A percentile compares a stretch with the other conserved stretches of the same genome.
Conservation (phyloP, 2,113 vertebrate genomes). For the Nerophis ophidion region DNA sequence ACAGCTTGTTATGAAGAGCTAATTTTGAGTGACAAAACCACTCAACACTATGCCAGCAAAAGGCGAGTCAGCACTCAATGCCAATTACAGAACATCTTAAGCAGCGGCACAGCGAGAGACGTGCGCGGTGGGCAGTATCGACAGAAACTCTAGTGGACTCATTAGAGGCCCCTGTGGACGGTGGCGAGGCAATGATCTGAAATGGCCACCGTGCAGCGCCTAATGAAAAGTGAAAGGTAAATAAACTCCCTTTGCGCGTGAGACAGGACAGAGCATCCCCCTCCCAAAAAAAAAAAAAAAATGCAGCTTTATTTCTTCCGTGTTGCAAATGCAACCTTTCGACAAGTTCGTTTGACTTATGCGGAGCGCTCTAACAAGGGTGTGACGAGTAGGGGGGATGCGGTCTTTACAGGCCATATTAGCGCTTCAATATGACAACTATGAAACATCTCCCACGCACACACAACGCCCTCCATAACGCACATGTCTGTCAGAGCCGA, state of each 20-base stretch:
- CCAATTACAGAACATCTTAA: constrained; percentile 49
- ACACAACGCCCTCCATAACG: not conserved
- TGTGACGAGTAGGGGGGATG: constrained; percentile 1
- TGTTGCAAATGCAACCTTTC: constrained; percentile 24
- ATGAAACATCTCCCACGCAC: not conserved
- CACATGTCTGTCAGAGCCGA: constrained; percentile 20
- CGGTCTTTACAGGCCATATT: not conserved
- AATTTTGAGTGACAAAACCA: constrained; percentile 41
- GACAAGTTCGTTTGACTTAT: not conserved
- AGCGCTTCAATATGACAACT: not conserved
- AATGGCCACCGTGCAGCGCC: constrained; percentile 17
- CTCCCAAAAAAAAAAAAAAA: not conserved
- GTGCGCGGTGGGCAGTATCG: constrained; percentile 21
- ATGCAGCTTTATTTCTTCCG: constrained; percentile 1
- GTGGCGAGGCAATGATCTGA: constrained; percentile 26
- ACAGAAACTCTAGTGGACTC: constrained; percentile 37
- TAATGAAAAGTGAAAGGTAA: constrained; percentile 60
- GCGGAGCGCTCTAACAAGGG: not conserved
- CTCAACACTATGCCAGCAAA: constrained; percentile 19
- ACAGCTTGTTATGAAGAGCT: constrained; percentile 21
- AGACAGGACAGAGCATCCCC: constrained; percentile 33
- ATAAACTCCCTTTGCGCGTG: constrained; percentile 44
- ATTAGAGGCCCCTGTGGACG: constrained; percentile 30
- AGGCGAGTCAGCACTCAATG: constrained; percentile 48
- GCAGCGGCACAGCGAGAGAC: constrained; percentile 38